Evolutionary conservation across 2,113 vertebrate genomes (phyloP).

Genomic region (Burhinus bistriatus): DNA sequence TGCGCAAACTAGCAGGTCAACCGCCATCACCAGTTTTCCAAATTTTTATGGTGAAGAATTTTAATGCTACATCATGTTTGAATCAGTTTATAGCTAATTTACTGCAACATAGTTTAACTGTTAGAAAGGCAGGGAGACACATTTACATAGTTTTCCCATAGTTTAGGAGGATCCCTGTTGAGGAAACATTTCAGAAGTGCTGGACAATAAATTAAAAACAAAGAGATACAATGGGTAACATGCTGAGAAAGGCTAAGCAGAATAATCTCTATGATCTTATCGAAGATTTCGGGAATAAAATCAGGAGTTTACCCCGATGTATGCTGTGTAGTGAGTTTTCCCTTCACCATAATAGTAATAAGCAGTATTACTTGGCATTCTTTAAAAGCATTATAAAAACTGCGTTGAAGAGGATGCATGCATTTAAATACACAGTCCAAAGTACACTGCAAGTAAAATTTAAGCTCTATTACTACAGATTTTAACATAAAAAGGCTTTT

Average conservation of each 20-base stretch:
- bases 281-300: not conserved
- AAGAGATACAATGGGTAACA: not conserved
- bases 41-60: not conserved
- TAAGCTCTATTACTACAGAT: not conserved
- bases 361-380: not conserved
- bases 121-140: not conserved
- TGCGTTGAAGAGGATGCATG: not conserved
- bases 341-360: not conserved
- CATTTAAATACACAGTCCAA: not conserved
- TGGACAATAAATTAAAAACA: conserved; percentile 58
- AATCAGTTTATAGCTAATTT: conserved; percentile 30
- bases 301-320: not conserved
- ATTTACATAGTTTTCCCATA: not conserved
- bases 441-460: not conserved
- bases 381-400: not conserved
- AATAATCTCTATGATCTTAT: not conserved
- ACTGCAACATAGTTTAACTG: not conserved
- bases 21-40: not conserved
- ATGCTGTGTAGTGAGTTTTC: not conserved
- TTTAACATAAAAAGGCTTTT: not conserved
- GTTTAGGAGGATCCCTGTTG: conserved; percentile 9
- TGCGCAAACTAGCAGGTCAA: not conserved
- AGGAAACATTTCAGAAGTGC: not conserved
- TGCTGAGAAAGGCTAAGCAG: conserved; percentile 13
- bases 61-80: not conserved